Evolutionary conservation across 2,113 vertebrate genomes (phyloP), one percentile per base, ranked within the genome.

Genomic region (Cryptoleucopteryx plumbea): DNA sequence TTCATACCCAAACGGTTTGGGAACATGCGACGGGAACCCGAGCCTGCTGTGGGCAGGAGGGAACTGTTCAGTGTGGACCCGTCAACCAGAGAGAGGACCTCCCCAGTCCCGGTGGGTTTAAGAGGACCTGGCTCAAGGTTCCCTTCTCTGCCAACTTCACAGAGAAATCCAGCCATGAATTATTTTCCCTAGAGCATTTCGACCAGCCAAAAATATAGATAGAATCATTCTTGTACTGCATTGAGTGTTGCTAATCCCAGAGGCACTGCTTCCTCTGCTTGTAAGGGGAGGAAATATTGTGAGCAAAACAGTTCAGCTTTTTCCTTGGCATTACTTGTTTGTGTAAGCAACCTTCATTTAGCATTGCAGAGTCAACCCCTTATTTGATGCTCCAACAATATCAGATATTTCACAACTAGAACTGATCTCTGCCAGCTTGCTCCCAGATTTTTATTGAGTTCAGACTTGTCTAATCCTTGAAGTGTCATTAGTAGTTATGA

Each of bases 21-120:
- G 45, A 77, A 32, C 10, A 7, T 1, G 7, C 3, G 1, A 32
- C 22, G 15, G 62, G 48, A 88, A 19, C 9, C 25, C 0, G 0
- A 90, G 8, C 7, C 13, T 83, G 13, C 34, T 31, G 36, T 13
- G 53, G 53, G 31, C 36, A 83, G 53, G 9, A 52, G 16, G 17
- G 27, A 79, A 81, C 59, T 42, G 18, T 22, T 68, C 38, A 38
- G 43, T 22, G 34, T 3, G 36, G 36, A 9, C 16, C 25, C 9
- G 4, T 29, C 71, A 90, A 5, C 16, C 18, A 36, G 19, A 71
- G 32, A 7, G 3, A 87, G 1, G 4, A 52, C 5, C 23, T 90
- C 5, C 7, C 29, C 16, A n/a, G 55, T 31, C 18, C 45, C 29
- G 10, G 18, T 27, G 19, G 21, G 11, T 56, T 88, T 72, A 65